Evolutionary conservation across 2,888 invertebrate species (phyloP), one percentile per base, ranked within the genome.

Genomic region (Hydroisotoma schaefferi): DNA sequence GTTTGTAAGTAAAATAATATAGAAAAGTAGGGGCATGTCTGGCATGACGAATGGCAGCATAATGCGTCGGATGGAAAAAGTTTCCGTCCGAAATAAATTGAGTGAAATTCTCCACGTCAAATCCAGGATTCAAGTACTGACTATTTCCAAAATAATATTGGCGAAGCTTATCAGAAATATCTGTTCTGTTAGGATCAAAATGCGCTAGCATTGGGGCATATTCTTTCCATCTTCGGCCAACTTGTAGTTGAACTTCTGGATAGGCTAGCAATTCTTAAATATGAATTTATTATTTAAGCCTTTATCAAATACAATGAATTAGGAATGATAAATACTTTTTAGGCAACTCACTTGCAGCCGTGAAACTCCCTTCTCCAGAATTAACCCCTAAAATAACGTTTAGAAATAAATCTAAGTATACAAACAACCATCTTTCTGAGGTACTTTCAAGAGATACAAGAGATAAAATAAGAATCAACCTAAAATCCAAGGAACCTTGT

Each of bases 401-500:
- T n/a, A n/a, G n/a, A n/a, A n/a, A n/a, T n/a, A n/a, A n/a, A n/a
- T n/a, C n/a, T n/a, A n/a, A n/a, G n/a, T n/a, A n/a, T n/a, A n/a
- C n/a, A n/a, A n/a, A n/a, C n/a, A n/a, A n/a, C n/a, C n/a, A n/a
- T n/a, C n/a, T n/a, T n/a, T n/a, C n/a, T n/a, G n/a, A n/a, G n/a
- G n/a, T n/a, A n/a, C n/a, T n/a, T n/a, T n/a, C n/a, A n/a, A n/a
- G n/a, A n/a, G n/a, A n/a, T n/a, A n/a, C n/a, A n/a, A n/a, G n/a
- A n/a, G n/a, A n/a, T n/a, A n/a, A n/a, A n/a, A n/a, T n/a, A n/a
- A n/a, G n/a, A n/a, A n/a, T n/a, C n/a, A n/a, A n/a, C n/a, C n/a
- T 22, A 64, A 37, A 53, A 71, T 66, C 56, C 63, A 64, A 2
- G 71, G 69, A 43, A 71, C 69, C 25, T 62, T 59, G 44, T 67